Percentiles rank a stretch among this genome's conserved stretches.
These are phyloP conservation scores for Leucania comma DNA, from an alignment of 2,888 invertebrate genomes.

Conservation along the genomic window DNA sequence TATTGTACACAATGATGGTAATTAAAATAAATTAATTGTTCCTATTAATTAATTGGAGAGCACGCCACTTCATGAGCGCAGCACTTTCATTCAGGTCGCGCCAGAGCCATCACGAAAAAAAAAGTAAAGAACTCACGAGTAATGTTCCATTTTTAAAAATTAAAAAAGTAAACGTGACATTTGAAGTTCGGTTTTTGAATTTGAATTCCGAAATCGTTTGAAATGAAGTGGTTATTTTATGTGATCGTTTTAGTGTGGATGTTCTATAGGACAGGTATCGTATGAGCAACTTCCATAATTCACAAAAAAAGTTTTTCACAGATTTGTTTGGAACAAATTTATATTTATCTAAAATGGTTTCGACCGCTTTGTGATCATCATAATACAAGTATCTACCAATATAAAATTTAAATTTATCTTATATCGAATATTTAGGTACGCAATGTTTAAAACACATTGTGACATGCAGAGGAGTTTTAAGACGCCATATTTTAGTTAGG, in stretches of 20 bases:
- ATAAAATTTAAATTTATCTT: background rate
- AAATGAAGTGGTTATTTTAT: conserved; percentile 83
- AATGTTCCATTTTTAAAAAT: conserved; percentile 26
- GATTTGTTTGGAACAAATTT: background rate
- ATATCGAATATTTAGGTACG: no score
- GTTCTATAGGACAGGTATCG: conserved; percentile 79
- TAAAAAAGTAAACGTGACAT: conserved; percentile 12
- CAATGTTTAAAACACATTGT: no score
- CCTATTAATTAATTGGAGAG: conserved; percentile 61
- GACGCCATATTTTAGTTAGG: no score
- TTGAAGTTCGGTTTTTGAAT: conserved; percentile 33
- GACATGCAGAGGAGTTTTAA: no score
- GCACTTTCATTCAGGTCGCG: conserved; percentile 62
- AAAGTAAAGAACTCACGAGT: conserved; percentile 8
- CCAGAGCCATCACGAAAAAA: conserved; percentile 54
- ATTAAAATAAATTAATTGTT: conserved; percentile 68
- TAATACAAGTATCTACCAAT: no score
- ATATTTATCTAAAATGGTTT: background rate
- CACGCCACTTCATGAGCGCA: conserved; percentile 26
- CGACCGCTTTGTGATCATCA: background rate
- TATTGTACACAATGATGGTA: conserved; percentile 67
- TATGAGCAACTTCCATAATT: background rate
- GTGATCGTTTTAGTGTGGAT: conserved; percentile 79
- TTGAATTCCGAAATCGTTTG: conserved; percentile 36
- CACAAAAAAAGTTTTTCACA: background rate